Evolutionary conservation across 1,140 invertebrate genomes (phyloP).

Genomic region (Conopomorpha cramerella): DNA sequence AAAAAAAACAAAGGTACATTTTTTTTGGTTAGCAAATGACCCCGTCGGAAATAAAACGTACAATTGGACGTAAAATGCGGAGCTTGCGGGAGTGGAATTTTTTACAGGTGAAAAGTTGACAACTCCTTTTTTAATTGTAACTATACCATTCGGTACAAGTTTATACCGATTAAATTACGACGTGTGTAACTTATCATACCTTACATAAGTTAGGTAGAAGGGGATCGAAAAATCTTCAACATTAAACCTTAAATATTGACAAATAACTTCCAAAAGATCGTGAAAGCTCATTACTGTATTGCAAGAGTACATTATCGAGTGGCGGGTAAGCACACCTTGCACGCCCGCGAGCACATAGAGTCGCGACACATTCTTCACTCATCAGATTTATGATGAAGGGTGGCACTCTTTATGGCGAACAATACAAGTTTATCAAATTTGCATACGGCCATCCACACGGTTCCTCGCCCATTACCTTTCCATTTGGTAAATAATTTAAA

Average conservation of each 20-base stretch:
- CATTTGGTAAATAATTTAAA: constrained; percentile 60
- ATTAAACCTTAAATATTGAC: not conserved
- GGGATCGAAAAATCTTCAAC: too few species aligned
- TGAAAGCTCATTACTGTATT: not conserved
- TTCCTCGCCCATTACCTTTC: constrained; percentile 55
- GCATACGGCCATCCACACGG: constrained; percentile 56
- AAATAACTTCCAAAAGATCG: not conserved
- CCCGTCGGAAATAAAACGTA: not conserved
- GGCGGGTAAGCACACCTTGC: constrained; percentile 12
- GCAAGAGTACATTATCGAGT: not conserved
- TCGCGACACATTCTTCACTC: constrained; percentile 30
- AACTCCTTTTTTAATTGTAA: too few species aligned
- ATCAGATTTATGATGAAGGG: constrained; percentile 15
- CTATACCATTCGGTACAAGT: too few species aligned
- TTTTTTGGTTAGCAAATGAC: not conserved
- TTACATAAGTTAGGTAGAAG: too few species aligned
- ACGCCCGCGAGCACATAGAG: constrained; percentile 14
- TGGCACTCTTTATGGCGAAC: constrained; percentile 33
- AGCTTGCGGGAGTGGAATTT: too few species aligned
- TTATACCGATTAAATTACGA: too few species aligned
- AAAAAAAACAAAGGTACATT: not conserved
- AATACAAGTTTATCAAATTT: constrained; percentile 56
- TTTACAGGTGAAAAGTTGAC: too few species aligned
- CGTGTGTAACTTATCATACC: too few species aligned
- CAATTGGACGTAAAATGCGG: too few species aligned